These are phyloP conservation scores for Wasmannia auropunctata DNA, from an alignment of 1,140 invertebrate species.

Conservation along the genomic window DNA sequence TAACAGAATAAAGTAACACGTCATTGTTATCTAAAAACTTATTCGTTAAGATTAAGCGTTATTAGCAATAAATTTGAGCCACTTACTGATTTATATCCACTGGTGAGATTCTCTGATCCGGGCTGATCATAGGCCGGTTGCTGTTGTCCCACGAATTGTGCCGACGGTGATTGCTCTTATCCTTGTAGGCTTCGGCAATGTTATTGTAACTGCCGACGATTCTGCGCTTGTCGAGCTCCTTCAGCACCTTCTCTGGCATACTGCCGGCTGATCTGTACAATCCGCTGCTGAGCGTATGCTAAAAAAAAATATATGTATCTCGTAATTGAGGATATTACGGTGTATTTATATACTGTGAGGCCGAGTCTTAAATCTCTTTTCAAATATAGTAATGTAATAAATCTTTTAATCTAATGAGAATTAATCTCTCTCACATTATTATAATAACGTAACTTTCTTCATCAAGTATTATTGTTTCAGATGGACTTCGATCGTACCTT, in stretches of 20 bases:
- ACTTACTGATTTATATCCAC: slow-evolving; percentile 72
- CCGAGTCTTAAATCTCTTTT: background rate
- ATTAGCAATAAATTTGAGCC: background rate
- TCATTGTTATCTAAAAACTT: background rate
- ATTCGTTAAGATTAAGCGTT: background rate
- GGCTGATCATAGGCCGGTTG: slow-evolving; percentile 75
- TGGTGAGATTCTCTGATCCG: slow-evolving; percentile 72
- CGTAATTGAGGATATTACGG: background rate
- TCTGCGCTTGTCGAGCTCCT: slow-evolving; percentile 87
- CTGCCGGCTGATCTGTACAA: slow-evolving; percentile 63
- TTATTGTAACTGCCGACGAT: slow-evolving; percentile 85
- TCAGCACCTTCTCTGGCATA: slow-evolving; percentile 86
- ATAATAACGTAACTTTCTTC: background rate
- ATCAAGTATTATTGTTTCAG: background rate
- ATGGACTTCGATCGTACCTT: slow-evolving; percentile 50
- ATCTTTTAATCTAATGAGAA: background rate
- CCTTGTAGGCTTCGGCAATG: slow-evolving; percentile 82
- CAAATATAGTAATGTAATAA: background rate
- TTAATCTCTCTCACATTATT: slow-evolving; percentile 27
- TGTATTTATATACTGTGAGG: background rate
- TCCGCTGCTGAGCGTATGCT: slow-evolving; percentile 49
- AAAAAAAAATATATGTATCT: slow-evolving; percentile 1
- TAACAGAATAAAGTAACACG: background rate
- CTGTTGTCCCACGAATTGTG: slow-evolving; percentile 84
- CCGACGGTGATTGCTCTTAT: slow-evolving; percentile 81